phyloP scores from a whole-genome alignment of 1,140 invertebrate genomes.

The Leptinotarsa lineolata region DNA sequence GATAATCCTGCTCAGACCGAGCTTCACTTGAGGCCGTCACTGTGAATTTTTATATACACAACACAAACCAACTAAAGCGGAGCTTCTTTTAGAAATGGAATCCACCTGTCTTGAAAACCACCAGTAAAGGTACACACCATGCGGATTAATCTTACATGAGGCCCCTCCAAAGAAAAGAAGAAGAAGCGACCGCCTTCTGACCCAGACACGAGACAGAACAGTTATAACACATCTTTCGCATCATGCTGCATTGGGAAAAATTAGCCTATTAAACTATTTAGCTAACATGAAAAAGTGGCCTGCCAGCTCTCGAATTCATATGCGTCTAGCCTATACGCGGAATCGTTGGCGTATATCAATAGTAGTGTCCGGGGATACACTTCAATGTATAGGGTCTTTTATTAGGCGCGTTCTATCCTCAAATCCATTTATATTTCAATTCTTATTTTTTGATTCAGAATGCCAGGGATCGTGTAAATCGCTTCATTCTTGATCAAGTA shows the following conservation, averaged over 20 bases:
- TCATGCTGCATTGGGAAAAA: constrained; percentile 32
- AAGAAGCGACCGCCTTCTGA: constrained; percentile 57
- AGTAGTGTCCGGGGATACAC: not conserved
- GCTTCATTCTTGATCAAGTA: too few species aligned
- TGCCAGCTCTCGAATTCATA: constrained; percentile 30
- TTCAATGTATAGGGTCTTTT: too few species aligned
- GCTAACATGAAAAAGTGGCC: constrained; percentile 26
- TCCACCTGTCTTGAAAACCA: constrained; percentile 63
- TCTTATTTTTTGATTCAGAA: too few species aligned
- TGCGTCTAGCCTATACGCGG: constrained; percentile 3
- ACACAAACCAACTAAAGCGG: constrained; percentile 35
- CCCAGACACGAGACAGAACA: constrained; percentile 63
- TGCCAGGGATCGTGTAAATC: too few species aligned
- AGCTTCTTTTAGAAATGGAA: constrained; percentile 56
- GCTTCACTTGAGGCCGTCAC: constrained; percentile 25
- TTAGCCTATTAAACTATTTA: constrained; percentile 33
- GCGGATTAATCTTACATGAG: constrained; percentile 28
- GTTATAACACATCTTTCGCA: constrained; percentile 54
- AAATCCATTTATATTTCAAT: too few species aligned
- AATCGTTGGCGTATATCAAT: not conserved
- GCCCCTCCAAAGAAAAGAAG: constrained; percentile 37
- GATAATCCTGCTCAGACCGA: constrained; percentile 30
- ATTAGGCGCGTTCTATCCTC: too few species aligned
- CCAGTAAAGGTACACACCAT: constrained; percentile 50
- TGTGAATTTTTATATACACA: constrained; percentile 19